Evolutionary conservation across 1,140 invertebrate genomes (phyloP).

Genomic region (Daktulosphaira vitifoliae): DNA sequence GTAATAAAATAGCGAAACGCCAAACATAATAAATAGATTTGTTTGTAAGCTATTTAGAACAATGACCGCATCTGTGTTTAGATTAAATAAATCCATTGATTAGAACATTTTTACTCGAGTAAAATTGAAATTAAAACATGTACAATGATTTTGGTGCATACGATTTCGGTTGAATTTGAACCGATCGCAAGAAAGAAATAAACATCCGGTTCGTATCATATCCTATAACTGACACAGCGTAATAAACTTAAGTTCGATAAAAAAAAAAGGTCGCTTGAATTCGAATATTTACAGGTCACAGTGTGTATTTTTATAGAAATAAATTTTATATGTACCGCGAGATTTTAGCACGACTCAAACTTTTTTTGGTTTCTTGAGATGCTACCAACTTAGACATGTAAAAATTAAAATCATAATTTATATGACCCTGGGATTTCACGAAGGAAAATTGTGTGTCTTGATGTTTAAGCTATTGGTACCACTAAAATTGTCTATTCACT

Average conservation of each 20-base stretch:
- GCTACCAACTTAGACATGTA: no score
- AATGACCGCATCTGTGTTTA: conserved; percentile 17
- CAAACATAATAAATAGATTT: neutral
- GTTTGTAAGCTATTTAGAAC: neutral
- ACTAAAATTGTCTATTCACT: no score
- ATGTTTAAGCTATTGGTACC: no score
- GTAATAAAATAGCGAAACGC: no score
- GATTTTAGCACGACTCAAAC: no score
- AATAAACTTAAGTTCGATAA: conserved; percentile 29
- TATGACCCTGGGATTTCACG: no score
- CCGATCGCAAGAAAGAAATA: conserved; percentile 12
- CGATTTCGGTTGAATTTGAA: neutral
- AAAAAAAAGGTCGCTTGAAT: conserved; percentile 13
- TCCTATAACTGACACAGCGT: conserved; percentile 24
- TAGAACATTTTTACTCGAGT: neutral
- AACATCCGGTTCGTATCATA: conserved; percentile 27
- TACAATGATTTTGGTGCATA: conserved; percentile 1
- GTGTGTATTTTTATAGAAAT: no score
- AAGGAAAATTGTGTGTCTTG: no score
- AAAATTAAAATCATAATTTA: no score
- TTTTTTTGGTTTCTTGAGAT: no score
- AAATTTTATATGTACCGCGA: no score
- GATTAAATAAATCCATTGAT: conserved; percentile 32
- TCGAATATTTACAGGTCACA: neutral
- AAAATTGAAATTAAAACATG: neutral